phyloP scores from a whole-genome alignment of 30 jellyfish, hydroid and myxozoan species.

The Thelohanellus kitauei region DNA sequence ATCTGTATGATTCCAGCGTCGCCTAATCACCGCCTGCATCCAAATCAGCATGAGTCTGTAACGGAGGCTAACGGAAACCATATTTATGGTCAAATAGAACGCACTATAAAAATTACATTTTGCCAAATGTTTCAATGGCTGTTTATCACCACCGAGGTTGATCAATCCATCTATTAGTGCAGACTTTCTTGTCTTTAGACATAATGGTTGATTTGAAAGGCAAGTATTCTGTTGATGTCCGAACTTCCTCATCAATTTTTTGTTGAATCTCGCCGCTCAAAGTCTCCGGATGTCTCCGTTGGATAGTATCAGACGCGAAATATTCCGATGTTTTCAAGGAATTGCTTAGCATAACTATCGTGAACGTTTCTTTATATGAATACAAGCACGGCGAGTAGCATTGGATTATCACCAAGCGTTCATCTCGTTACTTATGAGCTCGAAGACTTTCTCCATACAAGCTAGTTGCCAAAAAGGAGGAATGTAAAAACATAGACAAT shows the following conservation, averaged over 20 bases:
- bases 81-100: conserved; percentile 3
- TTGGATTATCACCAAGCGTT: conserved; percentile 13
- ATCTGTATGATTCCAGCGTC: conserved; percentile 10
- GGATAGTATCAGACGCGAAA: too few species aligned
- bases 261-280: too few species aligned
- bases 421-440: conserved; percentile 11
- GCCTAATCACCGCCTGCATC: conserved; percentile 1
- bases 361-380: too few species aligned
- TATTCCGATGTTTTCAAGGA: too few species aligned
- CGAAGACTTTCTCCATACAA: conserved; percentile 18
- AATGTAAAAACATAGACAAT: conserved; percentile 12
- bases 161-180: conserved; percentile 11
- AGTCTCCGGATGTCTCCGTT: too few species aligned
- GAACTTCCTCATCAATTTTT: too few species aligned
- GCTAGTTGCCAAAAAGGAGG: conserved; percentile 4
- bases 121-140: conserved; percentile 16
- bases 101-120: conserved; percentile 1
- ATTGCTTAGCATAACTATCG: too few species aligned
- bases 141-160: conserved; percentile 9
- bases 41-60: too few species aligned
- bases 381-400: too few species aligned
- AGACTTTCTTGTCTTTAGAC: conserved; percentile 9
- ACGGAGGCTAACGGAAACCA: conserved; percentile 6
- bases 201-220: conserved; percentile 4
- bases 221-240: conserved; percentile 3